Evolutionary conservation across 2,113 vertebrate genomes (phyloP), one percentile per base, ranked within the genome.

Genomic region (Helogale parvula): DNA sequence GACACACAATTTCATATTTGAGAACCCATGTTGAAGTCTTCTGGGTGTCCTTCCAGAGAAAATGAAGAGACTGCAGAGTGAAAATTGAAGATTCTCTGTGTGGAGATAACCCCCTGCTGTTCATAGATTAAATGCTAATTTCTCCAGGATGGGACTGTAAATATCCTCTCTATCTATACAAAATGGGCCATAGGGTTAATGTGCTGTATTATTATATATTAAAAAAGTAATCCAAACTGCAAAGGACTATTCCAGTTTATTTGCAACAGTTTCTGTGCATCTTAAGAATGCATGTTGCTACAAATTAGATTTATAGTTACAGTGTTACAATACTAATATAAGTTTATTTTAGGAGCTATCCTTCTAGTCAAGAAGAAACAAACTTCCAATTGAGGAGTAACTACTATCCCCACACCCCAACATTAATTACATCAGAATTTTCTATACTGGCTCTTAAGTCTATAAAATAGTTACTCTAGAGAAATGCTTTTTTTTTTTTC

Each of bases 71-170:
- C 1, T 69, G 11, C 54, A 83, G 5, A 35, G 90, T 90, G 95
- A 97, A 97, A 98, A 96, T 60, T 90, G 74, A 98, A 98, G 93
- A 94, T 86, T 97, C 65, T 68, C 63, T 90, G 47, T 54, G 80
- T 88, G 29, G 23, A 83, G 29, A 94, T 90, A 98, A 81, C 0
- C 10, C 23, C 52, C n/a, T 96, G 47, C 57, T 97, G 31, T 97
- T 97, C 57, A 97, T 95, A 98, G 76, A 97, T 57, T 96, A 96
- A 97, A 96, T 69, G 88, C 23, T 98, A 97, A 99, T 98, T 97
- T 95, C 88, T 95, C 83, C 71, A 83, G 91, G n/a, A 94, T 66
- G 19, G 72, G 7, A 0, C 60, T 57, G 47, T 60, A 97, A 93
- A 94, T 92, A 94, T 94, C 94, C 54, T 7, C 14, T 95, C 54